Percentiles rank a stretch among this genome's conserved stretches.
These are phyloP conservation scores for Schizothorax lantsangensis DNA, from an alignment of 2,797 vertebrate species.

Conservation along the genomic window DNA sequence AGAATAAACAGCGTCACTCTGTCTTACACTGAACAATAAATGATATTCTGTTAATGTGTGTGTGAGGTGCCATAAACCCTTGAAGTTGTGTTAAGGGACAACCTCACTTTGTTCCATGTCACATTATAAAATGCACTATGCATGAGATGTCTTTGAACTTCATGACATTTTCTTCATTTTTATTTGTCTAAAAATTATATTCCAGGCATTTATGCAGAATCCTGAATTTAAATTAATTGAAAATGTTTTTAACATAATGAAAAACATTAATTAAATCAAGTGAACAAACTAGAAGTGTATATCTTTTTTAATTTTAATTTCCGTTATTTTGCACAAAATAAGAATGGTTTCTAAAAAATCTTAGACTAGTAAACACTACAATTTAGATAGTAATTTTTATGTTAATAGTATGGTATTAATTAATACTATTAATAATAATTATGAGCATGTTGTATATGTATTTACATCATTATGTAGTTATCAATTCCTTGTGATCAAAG, in stretches of 20 bases:
- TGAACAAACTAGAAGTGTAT: not conserved
- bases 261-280: not conserved
- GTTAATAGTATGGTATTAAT: not conserved
- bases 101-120: not conserved
- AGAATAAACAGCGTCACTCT: not conserved
- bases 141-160: not conserved
- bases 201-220: no score
- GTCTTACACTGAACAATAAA: not conserved
- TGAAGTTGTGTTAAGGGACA: not conserved
- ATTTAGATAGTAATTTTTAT: not conserved
- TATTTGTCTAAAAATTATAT: not conserved
- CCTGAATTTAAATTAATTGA: not conserved
- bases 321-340: no score
- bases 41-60: not conserved
- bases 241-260: not conserved
- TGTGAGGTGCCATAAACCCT: not conserved
- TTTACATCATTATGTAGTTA: not conserved
- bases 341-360: not conserved
- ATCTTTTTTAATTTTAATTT: not conserved
- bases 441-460: not conserved
- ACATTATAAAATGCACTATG: not conserved
- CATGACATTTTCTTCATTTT: not conserved
- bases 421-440: not conserved
- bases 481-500: not conserved
- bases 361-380: not conserved